These are phyloP conservation scores for Brachionus asplanchnoidis DNA, from an alignment of 1,140 invertebrate genomes.

Conservation along the genomic window DNA sequence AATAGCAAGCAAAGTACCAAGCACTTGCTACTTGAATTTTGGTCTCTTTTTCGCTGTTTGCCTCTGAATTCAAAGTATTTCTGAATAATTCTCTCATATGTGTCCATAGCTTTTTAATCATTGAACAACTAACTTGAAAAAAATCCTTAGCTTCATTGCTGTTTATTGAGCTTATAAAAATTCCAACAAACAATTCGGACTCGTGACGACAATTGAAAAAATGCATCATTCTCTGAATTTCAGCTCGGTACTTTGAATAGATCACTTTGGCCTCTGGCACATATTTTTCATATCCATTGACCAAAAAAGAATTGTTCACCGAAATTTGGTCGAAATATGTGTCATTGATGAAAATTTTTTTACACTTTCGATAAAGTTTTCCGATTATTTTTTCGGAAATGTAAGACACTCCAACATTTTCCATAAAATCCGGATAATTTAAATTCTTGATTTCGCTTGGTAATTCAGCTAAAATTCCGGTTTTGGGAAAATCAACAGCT, in stretches of 20 bases:
- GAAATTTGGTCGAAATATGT: neutral
- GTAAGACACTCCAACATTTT: neutral
- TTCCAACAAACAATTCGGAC: neutral
- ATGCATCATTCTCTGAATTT: neutral
- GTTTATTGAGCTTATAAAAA: neutral
- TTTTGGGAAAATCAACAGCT: slow-evolving; percentile 27
- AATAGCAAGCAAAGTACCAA: neutral
- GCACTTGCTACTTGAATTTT: neutral
- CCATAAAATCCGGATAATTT: slow-evolving; percentile 25
- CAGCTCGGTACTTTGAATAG: neutral
- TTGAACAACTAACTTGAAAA: neutral
- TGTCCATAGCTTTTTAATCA: slow-evolving; percentile 20
- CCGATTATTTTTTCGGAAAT: neutral
- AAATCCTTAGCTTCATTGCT: slow-evolving; percentile 1
- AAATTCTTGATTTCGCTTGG: neutral
- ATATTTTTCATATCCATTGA: slow-evolving; percentile 3
- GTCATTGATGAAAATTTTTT: slow-evolving; percentile 12
- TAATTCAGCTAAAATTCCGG: neutral
- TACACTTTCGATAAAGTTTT: slow-evolving; percentile 25
- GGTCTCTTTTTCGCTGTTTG: neutral
- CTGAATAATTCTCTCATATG: neutral
- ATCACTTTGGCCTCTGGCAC: neutral
- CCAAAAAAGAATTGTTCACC: neutral
- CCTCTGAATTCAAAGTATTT: neutral
- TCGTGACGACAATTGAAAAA: slow-evolving; percentile 1